Evolutionary conservation across 2,888 invertebrate species (phyloP).

Genomic region (Nowickia ferox): DNA sequence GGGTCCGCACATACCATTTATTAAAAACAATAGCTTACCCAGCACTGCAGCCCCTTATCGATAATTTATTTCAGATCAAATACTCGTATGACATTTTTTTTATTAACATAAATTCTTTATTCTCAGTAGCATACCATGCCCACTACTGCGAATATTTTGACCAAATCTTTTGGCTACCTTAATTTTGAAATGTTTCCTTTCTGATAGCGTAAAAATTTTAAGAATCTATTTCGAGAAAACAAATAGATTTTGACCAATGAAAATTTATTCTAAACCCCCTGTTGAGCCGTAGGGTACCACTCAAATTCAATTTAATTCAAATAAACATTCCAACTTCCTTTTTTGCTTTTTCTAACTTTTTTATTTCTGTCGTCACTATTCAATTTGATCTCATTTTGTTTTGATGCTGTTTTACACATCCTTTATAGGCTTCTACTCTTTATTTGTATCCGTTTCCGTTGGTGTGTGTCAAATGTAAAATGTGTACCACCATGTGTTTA

Average conservation of each 20-base stretch:
- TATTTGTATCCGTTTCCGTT: slow-evolving; percentile 70
- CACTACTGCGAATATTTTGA: too few relatives aligned
- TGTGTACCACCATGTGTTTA: slow-evolving; percentile 54
- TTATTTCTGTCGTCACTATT: slow-evolving; percentile 34
- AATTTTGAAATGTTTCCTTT: too few relatives aligned
- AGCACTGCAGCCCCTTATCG: too few relatives aligned
- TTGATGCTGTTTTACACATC: slow-evolving; percentile 63
- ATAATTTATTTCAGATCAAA: too few relatives aligned
- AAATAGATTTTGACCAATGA: background rate
- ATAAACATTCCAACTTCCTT: slow-evolving; percentile 34
- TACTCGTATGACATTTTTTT: too few relatives aligned
- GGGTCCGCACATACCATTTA: too few relatives aligned
- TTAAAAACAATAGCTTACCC: too few relatives aligned
- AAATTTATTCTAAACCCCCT: background rate
- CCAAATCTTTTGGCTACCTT: too few relatives aligned
- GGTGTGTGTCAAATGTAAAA: slow-evolving; percentile 55
- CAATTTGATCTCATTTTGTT: slow-evolving; percentile 61
- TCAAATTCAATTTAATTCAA: slow-evolving; percentile 9
- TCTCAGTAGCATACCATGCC: too few relatives aligned
- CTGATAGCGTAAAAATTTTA: too few relatives aligned
- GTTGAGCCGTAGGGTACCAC: background rate
- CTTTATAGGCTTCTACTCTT: slow-evolving; percentile 60
- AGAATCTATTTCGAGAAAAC: too few relatives aligned
- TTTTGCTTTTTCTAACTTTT: slow-evolving; percentile 13
- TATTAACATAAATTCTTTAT: too few relatives aligned